Base-by-base conservation (phyloP, 2,797 vertebrate species). In the Catharus ustulatus region DNA sequence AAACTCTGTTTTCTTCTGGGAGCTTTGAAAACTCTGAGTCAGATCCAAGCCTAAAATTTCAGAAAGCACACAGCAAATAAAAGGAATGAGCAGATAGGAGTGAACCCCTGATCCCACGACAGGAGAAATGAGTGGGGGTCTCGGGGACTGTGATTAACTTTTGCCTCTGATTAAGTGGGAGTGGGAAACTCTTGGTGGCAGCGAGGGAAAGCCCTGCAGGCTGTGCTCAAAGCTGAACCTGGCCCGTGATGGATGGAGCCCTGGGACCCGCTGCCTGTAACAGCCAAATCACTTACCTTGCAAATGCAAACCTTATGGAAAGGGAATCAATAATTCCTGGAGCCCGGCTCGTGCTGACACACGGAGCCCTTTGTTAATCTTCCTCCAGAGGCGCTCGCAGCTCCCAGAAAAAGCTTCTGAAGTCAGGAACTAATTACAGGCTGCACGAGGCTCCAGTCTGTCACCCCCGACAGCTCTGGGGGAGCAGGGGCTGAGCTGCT, bases 241-340 rank as follows among this genome's bases (percentile, higher is more conserved):
- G 2, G 6, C 10, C 74, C 0, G 59, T 91, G 87, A 96, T 74
- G 90, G 51, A 96, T 90, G 93, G 86, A 94, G 90, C 93, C 69
- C 46, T 2, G 73, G 85, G 79, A 40, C 30, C 46, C 2, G 52
- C 34, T 10, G 93, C 86, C 90, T 68, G 87, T 5, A 48, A 51
- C 86, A 75, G 87, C 87, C 94, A 19, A 61, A 80, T 64, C 92
- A 45, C 92, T 96, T 40, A 66, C 93, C 94, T 94, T 46, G 91
- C 64, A 89, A 96, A 94, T 94, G 89, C 95, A 96, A 95, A 96
- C 94, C 95, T 94, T 77, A 30, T 95, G 95, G 87, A 64, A n/a
- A 61, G 91, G 22, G 29, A 92, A 95, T 94, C 96, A 78, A 96
- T 96, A 95, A 96, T 43, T 96, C 17, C 92, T 42, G 92, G 68